Conservation (phyloP, 2,113 vertebrate genomes). For the Antechinus stuartii region DNA sequence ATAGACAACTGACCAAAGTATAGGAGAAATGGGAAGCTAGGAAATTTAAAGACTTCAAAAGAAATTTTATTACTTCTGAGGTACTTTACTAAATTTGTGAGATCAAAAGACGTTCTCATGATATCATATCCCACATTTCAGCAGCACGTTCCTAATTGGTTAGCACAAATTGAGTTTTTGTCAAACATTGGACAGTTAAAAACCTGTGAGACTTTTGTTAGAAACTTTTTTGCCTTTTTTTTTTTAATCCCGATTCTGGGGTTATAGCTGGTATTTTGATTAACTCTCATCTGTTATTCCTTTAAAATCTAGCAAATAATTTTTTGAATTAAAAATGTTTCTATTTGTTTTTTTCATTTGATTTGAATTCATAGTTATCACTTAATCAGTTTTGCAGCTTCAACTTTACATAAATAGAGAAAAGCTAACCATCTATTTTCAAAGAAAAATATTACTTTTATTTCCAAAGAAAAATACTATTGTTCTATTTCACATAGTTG, state of each 20-base stretch:
- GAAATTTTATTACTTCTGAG: not conserved
- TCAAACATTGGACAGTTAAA: not conserved
- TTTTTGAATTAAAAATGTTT: slow-evolving; percentile 3
- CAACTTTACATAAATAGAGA: not conserved
- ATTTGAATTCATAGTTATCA: slow-evolving; percentile 4
- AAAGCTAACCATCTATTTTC: not conserved
- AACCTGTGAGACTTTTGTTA: not conserved
- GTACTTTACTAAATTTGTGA: slow-evolving; percentile 16
- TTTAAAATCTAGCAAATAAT: slow-evolving; percentile 14
- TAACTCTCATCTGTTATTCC: not conserved
- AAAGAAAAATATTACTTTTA: not conserved
- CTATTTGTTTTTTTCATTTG: not conserved
- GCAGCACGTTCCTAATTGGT: not conserved
- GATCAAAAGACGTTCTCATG: slow-evolving; percentile 26
- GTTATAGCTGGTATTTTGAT: not conserved
- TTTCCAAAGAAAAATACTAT: not conserved
- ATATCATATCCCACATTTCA: slow-evolving; percentile 31
- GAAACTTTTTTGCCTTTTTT: not conserved
- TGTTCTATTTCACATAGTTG: not conserved
- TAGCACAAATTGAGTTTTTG: slow-evolving; percentile 32
- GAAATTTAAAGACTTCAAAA: not conserved
- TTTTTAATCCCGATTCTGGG: slow-evolving; percentile 8
- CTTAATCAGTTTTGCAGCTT: not conserved
- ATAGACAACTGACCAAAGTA: slow-evolving; percentile 7
- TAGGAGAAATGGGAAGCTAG: not conserved